Base-by-base conservation (phyloP, 2,888 invertebrate genomes). In the Limenitis arthemis region DNA sequence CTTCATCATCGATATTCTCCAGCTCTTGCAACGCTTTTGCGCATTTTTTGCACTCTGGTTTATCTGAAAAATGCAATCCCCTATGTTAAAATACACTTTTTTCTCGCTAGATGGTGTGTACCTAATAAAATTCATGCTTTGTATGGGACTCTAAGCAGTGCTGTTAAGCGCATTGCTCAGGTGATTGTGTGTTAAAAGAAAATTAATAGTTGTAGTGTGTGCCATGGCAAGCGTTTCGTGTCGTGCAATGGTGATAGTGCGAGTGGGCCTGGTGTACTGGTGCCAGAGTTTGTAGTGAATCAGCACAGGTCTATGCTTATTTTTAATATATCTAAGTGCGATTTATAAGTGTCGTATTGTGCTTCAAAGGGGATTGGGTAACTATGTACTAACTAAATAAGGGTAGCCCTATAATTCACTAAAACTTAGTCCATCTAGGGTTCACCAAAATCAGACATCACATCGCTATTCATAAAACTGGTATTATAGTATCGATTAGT, bases 1-100 rank as follows among this genome's bases (percentile, higher is more conserved):
- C 96, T 79, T 97, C 96, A 70, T 97, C 96, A 73, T 96, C 96
- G 73, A 97, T 96, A 84, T 96, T 96, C 81, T 97, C 96, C 78
- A 97, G 78, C 81, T 96, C 96, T 81, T 94, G 93, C 59, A 96
- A 88, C 51, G 95, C 96, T 82, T 94, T 96, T 55, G 94, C 91
- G 77, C 96, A 96, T 84, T 94, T 95, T 76, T 95, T 94, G 87
- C 96, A 96, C 79, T 95, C 95, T 51, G 94, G 94, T 77, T 95
- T 96, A 86, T 96, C 97, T 97, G 88, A 44, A 80, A 80, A 77
- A 81, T 79, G 78, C 76, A 40, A 32, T 33, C 28, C 28, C 7
- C 8, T 5, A 42, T 41, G 36, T 48, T 49, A 28, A 47, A 40
- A 39, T 33, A 12, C 12, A 30, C 44, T 20, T 33, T 36, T 39